Evolutionary conservation across 2,797 vertebrate genomes (phyloP).

Genomic region (Cyprinodon diabolis): DNA sequence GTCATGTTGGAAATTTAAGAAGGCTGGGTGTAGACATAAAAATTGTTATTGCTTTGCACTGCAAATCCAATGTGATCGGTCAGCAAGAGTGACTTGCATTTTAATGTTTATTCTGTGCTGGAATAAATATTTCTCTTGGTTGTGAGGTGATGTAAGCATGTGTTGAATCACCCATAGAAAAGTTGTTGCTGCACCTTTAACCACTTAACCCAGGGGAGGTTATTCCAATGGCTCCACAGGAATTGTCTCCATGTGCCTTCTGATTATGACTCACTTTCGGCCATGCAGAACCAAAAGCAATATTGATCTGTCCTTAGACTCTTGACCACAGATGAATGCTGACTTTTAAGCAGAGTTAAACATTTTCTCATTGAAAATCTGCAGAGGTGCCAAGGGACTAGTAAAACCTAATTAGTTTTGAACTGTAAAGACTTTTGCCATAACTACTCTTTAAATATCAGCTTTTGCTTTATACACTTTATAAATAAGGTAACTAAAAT

Average conservation of each 20-base stretch:
- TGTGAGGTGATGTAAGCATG: background rate
- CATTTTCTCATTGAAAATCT: background rate
- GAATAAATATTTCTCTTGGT: background rate
- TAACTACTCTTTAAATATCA: background rate
- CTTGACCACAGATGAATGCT: constrained; percentile 8
- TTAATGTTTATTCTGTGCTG: background rate
- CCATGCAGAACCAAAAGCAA: constrained; percentile 23
- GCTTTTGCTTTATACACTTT: background rate
- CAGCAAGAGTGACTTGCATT: background rate
- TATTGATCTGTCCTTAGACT: constrained; percentile 27
- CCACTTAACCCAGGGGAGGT: background rate
- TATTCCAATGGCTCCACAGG: background rate
- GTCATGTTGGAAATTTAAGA: background rate
- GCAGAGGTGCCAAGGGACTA: background rate
- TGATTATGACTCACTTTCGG: constrained; percentile 5
- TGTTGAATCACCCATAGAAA: background rate
- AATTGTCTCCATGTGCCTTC: constrained; percentile 3
- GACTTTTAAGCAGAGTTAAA: constrained; percentile 5
- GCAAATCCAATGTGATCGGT: background rate
- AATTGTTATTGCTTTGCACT: background rate
- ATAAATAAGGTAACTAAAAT: background rate
- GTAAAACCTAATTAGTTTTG: constrained; percentile 7
- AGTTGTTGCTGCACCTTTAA: background rate
- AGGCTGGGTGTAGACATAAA: background rate
- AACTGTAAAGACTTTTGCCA: background rate